Conservation (phyloP, 2,888 invertebrate species). For the Copidosoma aretas region DNA sequence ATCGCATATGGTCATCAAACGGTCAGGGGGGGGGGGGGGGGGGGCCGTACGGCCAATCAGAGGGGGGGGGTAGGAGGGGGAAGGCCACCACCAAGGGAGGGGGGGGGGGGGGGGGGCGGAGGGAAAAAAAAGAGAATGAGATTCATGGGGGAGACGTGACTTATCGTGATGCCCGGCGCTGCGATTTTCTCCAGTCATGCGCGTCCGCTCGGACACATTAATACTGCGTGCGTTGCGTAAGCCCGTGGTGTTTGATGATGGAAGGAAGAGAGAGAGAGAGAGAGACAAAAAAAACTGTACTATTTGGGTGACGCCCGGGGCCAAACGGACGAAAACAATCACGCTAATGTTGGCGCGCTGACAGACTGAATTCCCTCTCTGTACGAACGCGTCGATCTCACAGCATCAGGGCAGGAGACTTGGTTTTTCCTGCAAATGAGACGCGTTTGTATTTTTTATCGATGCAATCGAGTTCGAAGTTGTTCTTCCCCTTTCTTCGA, state of each 20-base stretch:
- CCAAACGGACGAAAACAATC: slow-evolving; percentile 40
- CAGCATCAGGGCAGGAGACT: too few species aligned
- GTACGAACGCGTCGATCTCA: too few species aligned
- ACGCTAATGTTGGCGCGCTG: slow-evolving; percentile 33
- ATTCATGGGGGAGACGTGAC: slow-evolving; percentile 30
- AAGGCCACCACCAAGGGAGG: neutral
- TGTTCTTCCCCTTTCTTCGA: too few species aligned
- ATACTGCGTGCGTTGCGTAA: too few species aligned
- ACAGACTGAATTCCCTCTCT: neutral
- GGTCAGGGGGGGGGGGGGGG: slow-evolving; percentile 59
- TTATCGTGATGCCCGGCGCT: slow-evolving; percentile 23
- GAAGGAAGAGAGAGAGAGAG: slow-evolving; percentile 18
- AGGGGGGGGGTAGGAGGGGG: too few species aligned
- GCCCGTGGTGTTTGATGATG: neutral
- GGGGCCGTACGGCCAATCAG: too few species aligned
- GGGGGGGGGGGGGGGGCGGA: neutral
- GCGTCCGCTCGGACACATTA: neutral
- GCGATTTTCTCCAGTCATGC: slow-evolving; percentile 14
- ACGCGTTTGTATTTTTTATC: too few species aligned
- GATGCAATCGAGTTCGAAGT: neutral
- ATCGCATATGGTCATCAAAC: slow-evolving; percentile 61
- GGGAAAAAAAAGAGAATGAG: slow-evolving; percentile 10
- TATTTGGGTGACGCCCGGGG: slow-evolving; percentile 27
- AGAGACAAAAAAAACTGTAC: slow-evolving; percentile 20
- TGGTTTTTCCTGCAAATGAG: too few species aligned